These are phyloP conservation scores for Pteronura brasiliensis DNA, from an alignment of 2,113 vertebrate genomes.

Conservation along the genomic window DNA sequence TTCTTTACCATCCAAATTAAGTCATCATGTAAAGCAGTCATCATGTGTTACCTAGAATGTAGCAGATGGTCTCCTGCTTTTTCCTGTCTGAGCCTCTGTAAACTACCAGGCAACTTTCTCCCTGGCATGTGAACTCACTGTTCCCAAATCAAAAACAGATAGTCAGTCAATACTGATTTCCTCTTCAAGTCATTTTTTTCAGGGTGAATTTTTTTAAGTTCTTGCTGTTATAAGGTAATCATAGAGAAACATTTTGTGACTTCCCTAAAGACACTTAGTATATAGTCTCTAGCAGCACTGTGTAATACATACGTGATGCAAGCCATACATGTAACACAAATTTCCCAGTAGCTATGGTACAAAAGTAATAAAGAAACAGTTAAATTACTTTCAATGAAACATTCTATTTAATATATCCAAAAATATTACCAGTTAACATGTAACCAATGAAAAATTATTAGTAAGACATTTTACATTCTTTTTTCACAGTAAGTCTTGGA, in stretches of 20 bases:
- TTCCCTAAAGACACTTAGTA: neutral
- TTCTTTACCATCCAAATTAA: neutral
- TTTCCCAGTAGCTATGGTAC: neutral
- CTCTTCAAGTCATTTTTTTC: neutral
- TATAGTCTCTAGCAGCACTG: neutral
- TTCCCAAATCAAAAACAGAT: neutral
- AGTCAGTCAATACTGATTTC: neutral
- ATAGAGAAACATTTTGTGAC: neutral
- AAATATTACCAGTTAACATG: neutral
- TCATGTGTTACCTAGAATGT: too few relatives aligned
- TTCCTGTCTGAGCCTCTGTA: neutral
- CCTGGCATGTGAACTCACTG: neutral
- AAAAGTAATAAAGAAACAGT: neutral
- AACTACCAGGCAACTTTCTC: neutral
- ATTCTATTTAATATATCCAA: neutral
- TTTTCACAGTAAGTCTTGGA: neutral
- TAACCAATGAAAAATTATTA: neutral
- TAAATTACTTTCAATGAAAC: neutral
- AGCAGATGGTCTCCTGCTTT: neutral
- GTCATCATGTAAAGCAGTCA: neutral
- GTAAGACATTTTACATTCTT: neutral
- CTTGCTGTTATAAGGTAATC: neutral
- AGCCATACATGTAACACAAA: neutral
- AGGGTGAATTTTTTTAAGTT: neutral
- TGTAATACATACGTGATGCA: neutral